Conservation (phyloP, 2,888 invertebrate species). For the Dicranocentrus wangi region DNA sequence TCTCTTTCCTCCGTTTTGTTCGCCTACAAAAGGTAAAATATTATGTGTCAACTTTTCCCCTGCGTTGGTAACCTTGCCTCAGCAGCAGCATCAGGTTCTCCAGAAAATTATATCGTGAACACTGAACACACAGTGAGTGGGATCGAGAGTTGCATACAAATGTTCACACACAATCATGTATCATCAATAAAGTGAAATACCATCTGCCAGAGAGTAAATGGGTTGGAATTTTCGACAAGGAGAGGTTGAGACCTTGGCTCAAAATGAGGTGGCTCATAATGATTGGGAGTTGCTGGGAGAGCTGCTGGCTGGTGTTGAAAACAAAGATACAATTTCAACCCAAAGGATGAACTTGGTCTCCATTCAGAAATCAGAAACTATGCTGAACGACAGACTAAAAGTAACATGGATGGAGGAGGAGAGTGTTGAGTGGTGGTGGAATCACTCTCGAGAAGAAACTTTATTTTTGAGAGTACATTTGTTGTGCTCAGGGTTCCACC, state of each 20-base stretch:
- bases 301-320: neutral
- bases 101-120: neutral
- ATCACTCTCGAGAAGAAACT: too few species aligned
- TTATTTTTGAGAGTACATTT: too few species aligned
- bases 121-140: neutral
- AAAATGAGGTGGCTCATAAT: neutral
- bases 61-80: neutral
- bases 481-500: too few species aligned
- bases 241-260: constrained; percentile 8
- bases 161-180: neutral
- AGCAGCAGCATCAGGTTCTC: neutral
- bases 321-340: neutral
- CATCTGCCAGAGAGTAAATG: constrained; percentile 51
- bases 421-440: too few species aligned
- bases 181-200: constrained; percentile 19
- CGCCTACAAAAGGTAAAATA: constrained; percentile 1
- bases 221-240: constrained; percentile 30
- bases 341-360: neutral
- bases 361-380: neutral
- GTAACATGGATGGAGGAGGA: neutral
- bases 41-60: constrained; percentile 11
- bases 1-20: neutral
- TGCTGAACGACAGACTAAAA: neutral
- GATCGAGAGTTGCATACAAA: neutral
- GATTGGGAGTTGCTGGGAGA: too few species aligned